A percentile compares a stretch with the other conserved stretches of the same genome.
These are phyloP conservation scores for Nothoprocta perdicaria DNA, from an alignment of 2,113 vertebrate genomes.

Conservation along the genomic window DNA sequence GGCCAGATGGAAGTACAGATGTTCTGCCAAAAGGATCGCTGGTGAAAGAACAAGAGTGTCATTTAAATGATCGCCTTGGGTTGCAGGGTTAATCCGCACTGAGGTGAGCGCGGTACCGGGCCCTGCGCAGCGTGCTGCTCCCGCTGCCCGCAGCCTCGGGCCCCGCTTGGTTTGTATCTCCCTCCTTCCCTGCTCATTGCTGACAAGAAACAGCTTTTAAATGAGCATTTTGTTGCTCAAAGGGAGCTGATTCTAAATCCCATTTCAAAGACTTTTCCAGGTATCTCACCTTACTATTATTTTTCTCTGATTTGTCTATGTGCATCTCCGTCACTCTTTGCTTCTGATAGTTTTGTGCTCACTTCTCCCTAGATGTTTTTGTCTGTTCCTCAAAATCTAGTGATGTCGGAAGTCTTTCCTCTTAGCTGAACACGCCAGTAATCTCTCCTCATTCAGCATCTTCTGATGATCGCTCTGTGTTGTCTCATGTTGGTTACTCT, in stretches of 20 bases:
- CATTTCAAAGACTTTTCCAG: not conserved
- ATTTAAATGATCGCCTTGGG: not conserved
- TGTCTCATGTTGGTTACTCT: slow-evolving; percentile 26
- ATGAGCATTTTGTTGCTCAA: not conserved
- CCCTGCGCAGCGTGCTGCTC: not conserved
- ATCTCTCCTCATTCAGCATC: slow-evolving; percentile 48
- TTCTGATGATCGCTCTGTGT: slow-evolving; percentile 51
- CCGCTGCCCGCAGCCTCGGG: not conserved
- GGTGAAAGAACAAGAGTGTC: not conserved
- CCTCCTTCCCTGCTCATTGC: not conserved
- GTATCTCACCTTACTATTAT: not conserved
- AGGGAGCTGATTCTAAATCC: not conserved
- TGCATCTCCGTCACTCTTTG: not conserved
- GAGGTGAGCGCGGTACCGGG: not conserved
- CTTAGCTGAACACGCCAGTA: slow-evolving; percentile 12
- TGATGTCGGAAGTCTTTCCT: slow-evolving; percentile 36
- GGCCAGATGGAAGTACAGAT: not conserved
- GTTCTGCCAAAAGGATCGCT: not conserved
- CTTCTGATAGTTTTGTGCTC: not conserved
- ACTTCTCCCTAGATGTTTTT: not conserved
- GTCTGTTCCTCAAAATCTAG: slow-evolving; percentile 4
- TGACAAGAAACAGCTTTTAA: not conserved
- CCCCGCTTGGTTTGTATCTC: not conserved
- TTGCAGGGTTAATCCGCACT: not conserved
- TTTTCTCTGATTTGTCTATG: not conserved